Base-by-base conservation (phyloP, 1,140 invertebrate species). In the Helicoverpa zea region DNA sequence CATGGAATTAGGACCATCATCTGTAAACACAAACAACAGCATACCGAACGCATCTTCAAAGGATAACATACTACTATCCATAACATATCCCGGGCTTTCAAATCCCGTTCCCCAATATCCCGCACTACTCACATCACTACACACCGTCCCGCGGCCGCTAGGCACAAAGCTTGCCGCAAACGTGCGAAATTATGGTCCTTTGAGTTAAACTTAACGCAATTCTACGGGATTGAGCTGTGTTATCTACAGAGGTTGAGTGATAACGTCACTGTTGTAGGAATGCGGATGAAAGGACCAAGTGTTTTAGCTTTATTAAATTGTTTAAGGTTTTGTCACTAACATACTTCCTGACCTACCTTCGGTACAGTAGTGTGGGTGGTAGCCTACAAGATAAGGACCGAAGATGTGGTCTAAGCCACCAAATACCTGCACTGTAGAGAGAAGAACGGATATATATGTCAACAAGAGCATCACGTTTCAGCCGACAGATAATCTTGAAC, bases 161-260 rank as follows among this genome's bases (percentile, higher is more conserved):
- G 54, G 56, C 56, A 49, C 58, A 74, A 74, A 75, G 73, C 43
- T 3, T 47, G 18, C 66, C 66, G 52, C 73, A 75, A 75, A 75
- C 58, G 58, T 61, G 73, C 35, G 16, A 75, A 75, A 75, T 61
- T 75, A 43, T 61, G 35, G 16, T 70, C 58, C 73, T 61, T 75
- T 75, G 56, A 61, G 43, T 59, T 18, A 61, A 75, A 75, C 73
- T 75, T 75, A 58, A 75, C 56, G 58, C n/a, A 61, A 75, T 75
- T 75, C 58, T n/a, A 58, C 29, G 3, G n/a, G 54, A 49, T 61
- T 61, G 30, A 49, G 35, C 58, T 18, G 35, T 49, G 56, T n/a
- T 43, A 43, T 47, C 54, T 30, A 35, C 29, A 35, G 52, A 3
- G 51, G 64, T 51, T 73, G 2, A 73, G 13, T 73, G 51, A 30